phyloP scores from a whole-genome alignment of 2,888 invertebrate genomes.

The Phytoseiulus persimilis region DNA sequence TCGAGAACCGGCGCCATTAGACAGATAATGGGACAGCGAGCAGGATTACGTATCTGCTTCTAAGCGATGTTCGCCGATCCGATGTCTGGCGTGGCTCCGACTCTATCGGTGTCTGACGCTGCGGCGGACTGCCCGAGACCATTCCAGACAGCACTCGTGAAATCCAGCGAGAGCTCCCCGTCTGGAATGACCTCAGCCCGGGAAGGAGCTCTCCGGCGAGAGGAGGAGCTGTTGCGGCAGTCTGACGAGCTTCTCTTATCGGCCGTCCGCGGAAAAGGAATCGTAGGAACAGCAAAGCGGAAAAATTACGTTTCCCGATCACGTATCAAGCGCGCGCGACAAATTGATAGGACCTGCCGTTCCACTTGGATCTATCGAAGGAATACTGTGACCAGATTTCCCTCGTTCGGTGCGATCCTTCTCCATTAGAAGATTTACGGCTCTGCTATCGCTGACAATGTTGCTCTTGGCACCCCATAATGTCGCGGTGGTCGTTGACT shows the following conservation, averaged over 20 bases:
- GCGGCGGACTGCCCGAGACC: background rate
- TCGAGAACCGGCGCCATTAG: background rate
- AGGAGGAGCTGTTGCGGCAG: background rate
- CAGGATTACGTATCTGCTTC: background rate
- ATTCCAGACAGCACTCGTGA: background rate
- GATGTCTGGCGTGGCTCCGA: background rate
- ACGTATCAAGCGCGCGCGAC: background rate
- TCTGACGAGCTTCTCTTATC: background rate
- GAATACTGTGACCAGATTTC: background rate
- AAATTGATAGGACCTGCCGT: background rate
- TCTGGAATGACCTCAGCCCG: background rate
- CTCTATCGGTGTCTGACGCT: background rate
- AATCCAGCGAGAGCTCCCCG: background rate
- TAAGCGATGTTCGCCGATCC: background rate
- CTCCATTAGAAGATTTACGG: background rate
- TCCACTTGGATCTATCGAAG: background rate
- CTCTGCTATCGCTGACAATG: background rate
- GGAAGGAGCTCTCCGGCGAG: background rate
- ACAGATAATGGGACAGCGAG: background rate
- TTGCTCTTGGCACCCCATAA: background rate
- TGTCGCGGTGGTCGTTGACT: too few relatives aligned
- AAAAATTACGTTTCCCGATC: background rate
- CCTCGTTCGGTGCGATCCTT: background rate
- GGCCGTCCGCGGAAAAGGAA: background rate
- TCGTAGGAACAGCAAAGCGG: background rate